Conservation (phyloP, 2,888 invertebrate species). For the Mimas tiliae region DNA sequence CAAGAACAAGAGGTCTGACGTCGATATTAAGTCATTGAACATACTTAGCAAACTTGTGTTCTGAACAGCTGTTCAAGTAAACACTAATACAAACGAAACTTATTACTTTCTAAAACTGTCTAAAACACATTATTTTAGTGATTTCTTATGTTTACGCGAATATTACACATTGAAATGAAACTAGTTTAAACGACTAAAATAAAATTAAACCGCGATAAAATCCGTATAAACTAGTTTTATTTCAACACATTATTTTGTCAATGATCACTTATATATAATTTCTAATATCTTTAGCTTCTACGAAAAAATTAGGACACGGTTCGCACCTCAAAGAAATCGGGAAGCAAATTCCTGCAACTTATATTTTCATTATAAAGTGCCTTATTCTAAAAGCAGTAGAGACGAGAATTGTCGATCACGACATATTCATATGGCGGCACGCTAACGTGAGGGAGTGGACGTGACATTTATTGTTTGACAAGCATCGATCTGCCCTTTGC, state of each 20-base stretch:
- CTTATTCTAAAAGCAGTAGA: constrained; percentile 40
- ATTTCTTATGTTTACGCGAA: too few species aligned
- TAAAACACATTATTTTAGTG: background rate
- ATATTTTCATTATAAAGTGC: constrained; percentile 34
- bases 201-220: too few species aligned
- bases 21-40: too few species aligned
- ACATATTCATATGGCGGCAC: constrained; percentile 41
- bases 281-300: constrained; percentile 77
- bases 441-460: constrained; percentile 81
- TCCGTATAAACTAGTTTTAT: too few species aligned
- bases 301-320: constrained; percentile 76
- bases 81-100: too few species aligned
- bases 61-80: background rate
- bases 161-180: too few species aligned
- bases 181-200: too few species aligned
- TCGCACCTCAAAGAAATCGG: constrained; percentile 80
- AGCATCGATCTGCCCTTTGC: constrained; percentile 84
- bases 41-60: too few species aligned
- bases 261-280: constrained; percentile 54
- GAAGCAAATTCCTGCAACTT: constrained; percentile 40
- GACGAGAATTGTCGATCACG: constrained; percentile 39
- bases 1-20: too few species aligned
- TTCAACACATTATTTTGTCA: constrained; percentile 5
- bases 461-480: constrained; percentile 85
- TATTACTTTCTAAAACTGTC: background rate